Evolutionary conservation across 1,140 invertebrate species (phyloP).

Genomic region (Hestina assimilis): DNA sequence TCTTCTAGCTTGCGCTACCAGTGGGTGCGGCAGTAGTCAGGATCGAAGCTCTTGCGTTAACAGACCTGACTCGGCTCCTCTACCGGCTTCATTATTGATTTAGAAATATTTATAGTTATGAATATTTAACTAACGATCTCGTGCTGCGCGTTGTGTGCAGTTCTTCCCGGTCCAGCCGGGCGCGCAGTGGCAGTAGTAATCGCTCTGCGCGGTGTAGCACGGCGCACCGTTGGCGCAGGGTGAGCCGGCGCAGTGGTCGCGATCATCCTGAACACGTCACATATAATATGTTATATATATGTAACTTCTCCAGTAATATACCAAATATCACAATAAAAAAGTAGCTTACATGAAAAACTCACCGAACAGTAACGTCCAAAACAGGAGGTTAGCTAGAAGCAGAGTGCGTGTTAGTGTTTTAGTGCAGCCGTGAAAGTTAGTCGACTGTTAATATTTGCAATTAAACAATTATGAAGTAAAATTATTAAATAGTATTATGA

Average conservation of each 20-base stretch:
- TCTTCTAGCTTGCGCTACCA: no score
- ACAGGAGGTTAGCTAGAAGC: constrained; percentile 72
- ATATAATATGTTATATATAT: background rate
- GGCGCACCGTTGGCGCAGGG: constrained; percentile 88
- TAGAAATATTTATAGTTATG: no score
- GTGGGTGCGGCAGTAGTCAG: no score
- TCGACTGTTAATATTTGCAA: background rate
- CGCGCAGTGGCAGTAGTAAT: constrained; percentile 94
- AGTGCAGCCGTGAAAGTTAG: constrained; percentile 32
- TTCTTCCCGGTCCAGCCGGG: constrained; percentile 93
- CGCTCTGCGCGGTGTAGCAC: constrained; percentile 90
- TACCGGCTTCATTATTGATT: no score
- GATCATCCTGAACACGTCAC: constrained; percentile 83
- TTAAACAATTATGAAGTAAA: background rate
- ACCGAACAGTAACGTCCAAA: constrained; percentile 66
- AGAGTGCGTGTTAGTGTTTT: constrained; percentile 60
- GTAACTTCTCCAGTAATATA: no score
- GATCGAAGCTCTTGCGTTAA: no score
- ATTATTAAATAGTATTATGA: background rate
- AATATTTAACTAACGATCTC: constrained; percentile 55
- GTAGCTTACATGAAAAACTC: constrained; percentile 34
- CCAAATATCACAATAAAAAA: no score
- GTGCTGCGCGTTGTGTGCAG: constrained; percentile 85
- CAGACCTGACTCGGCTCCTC: no score
- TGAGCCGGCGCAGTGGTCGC: constrained; percentile 89